Evolutionary conservation across 2,113 vertebrate genomes (phyloP).

Genomic region (Protobothrops flavoviridis): DNA sequence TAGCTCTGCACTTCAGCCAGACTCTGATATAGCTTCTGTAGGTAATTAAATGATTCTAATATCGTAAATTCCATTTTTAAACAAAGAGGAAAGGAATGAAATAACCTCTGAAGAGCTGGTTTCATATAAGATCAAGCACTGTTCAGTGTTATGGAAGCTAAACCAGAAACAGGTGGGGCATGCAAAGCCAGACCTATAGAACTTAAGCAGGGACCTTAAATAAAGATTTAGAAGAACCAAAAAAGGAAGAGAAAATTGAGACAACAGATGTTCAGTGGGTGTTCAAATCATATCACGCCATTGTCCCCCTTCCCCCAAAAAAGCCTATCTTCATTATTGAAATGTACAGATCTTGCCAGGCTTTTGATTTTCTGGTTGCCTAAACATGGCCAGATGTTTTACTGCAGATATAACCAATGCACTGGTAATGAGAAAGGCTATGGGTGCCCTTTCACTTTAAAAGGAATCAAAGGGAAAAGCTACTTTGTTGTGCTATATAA

Average conservation of each 20-base stretch:
- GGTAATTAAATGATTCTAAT: slow-evolving; percentile 12
- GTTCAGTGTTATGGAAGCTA: not conserved
- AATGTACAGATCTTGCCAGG: not conserved
- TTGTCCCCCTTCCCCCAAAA: not conserved
- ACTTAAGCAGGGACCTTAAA: slow-evolving; percentile 17
- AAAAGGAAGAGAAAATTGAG: not conserved
- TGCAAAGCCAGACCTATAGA: not conserved
- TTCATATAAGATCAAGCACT: not conserved
- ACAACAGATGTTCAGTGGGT: not conserved
- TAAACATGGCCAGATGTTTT: not conserved
- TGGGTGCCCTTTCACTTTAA: not conserved
- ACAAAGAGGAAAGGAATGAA: not conserved
- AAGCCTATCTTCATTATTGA: not conserved
- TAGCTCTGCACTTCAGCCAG: slow-evolving; percentile 1
- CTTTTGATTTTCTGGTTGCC: not conserved
- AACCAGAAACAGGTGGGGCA: not conserved
- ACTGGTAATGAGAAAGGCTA: not conserved
- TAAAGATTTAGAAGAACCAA: slow-evolving; percentile 15
- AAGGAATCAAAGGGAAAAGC: not conserved
- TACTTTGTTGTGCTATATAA: not conserved
- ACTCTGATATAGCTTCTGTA: not conserved
- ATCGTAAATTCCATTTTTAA: not conserved
- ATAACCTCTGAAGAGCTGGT: not conserved
- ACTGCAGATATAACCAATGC: not conserved
- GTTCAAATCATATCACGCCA: not conserved